A percentile compares a stretch with the other conserved stretches of the same genome.
Evolutionary conservation across 1,140 invertebrate species (phyloP).

Genomic region (Neocloeon triangulifer): DNA sequence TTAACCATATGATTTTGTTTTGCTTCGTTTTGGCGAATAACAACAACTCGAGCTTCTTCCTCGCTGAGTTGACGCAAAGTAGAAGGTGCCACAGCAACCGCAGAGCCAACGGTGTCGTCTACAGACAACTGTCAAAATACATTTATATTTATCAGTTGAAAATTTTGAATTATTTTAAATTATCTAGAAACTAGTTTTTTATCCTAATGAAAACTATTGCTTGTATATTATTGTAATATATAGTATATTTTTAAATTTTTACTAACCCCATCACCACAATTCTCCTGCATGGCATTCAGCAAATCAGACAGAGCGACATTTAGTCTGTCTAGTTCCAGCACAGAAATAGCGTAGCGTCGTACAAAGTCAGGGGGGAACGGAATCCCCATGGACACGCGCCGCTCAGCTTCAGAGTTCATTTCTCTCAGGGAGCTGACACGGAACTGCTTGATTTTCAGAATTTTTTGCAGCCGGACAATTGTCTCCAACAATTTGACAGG

Average conservation of each 20-base stretch:
- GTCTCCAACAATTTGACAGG: constrained; percentile 64
- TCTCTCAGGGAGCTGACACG: constrained; percentile 60
- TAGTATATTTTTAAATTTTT: background rate
- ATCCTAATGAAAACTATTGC: constrained; percentile 1
- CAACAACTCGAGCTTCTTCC: constrained; percentile 59
- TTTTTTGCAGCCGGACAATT: constrained; percentile 65
- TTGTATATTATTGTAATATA: background rate
- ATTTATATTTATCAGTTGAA: constrained; percentile 1
- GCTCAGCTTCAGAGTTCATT: constrained; percentile 81
- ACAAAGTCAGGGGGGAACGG: constrained; percentile 58
- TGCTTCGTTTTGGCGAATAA: constrained; percentile 46
- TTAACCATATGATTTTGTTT: constrained; percentile 27
- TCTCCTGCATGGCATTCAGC: constrained; percentile 59
- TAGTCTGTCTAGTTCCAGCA: constrained; percentile 79
- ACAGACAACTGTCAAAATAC: constrained; percentile 43
- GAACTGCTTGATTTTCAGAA: constrained; percentile 57
- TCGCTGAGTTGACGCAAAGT: constrained; percentile 67
- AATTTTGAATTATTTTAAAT: background rate
- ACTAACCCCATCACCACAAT: constrained; percentile 46
- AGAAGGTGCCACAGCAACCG: constrained; percentile 65
- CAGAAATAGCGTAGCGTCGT: constrained; percentile 63
- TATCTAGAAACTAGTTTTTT: background rate
- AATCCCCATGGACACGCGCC: constrained; percentile 54
- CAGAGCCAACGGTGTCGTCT: constrained; percentile 68
- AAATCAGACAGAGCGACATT: constrained; percentile 72